Evolutionary conservation across 2,888 invertebrate species (phyloP).

Genomic region (Acleris sparsana): DNA sequence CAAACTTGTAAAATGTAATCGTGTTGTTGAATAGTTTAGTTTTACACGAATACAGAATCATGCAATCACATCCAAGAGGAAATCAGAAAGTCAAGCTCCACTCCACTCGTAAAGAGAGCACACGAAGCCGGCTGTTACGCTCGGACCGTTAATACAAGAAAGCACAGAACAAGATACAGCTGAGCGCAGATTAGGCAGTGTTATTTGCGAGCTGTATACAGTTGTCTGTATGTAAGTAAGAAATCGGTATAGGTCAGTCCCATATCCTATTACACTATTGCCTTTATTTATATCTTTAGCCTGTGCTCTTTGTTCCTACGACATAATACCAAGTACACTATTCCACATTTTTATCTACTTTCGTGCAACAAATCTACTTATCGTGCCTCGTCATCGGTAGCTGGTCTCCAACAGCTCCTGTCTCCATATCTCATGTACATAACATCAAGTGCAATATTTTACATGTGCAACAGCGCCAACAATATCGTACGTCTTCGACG

Average conservation of each 20-base stretch:
- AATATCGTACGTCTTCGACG: slow-evolving; percentile 67
- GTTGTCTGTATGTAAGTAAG: slow-evolving; percentile 62
- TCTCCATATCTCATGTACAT: slow-evolving; percentile 57
- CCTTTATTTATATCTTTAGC: slow-evolving; percentile 40
- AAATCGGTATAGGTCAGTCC: slow-evolving; percentile 58
- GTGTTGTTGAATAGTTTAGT: slow-evolving; percentile 30
- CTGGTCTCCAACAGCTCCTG: slow-evolving; percentile 81
- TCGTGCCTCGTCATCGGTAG: slow-evolving; percentile 71
- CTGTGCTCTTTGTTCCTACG: slow-evolving; percentile 67
- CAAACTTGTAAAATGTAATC: slow-evolving; percentile 55
- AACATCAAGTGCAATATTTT: slow-evolving; percentile 70
- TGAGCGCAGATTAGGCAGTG: slow-evolving; percentile 80
- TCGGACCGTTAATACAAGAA: slow-evolving; percentile 60
- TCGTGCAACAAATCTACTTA: slow-evolving; percentile 71
- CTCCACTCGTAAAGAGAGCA: slow-evolving; percentile 56
- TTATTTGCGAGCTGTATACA: slow-evolving; percentile 78
- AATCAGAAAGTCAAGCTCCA: slow-evolving; percentile 58
- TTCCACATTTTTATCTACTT: slow-evolving; percentile 49
- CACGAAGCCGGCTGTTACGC: slow-evolving; percentile 48
- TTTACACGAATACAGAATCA: slow-evolving; percentile 46
- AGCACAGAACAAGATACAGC: slow-evolving; percentile 76
- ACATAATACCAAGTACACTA: slow-evolving; percentile 50
- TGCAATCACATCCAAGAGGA: slow-evolving; percentile 56
- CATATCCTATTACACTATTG: slow-evolving; percentile 56
- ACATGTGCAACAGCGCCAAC: slow-evolving; percentile 76